A percentile compares a stretch with the other conserved stretches of the same genome.
Evolutionary conservation across 2,888 invertebrate genomes (phyloP).

Genomic region (Polydrusus tereticollis): DNA sequence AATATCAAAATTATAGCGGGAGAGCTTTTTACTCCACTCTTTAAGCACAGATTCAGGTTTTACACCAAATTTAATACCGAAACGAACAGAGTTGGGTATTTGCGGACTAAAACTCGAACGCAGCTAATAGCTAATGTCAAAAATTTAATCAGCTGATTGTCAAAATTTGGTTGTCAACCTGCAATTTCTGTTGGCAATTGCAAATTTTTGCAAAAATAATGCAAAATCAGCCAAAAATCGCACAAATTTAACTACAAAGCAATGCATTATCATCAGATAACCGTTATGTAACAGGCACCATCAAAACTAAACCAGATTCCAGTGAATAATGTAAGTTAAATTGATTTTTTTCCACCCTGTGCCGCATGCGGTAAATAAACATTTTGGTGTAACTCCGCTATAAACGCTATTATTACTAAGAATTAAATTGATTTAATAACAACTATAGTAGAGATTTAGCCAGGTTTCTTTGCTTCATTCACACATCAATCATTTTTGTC

Average conservation of each 20-base stretch:
- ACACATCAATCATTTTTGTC: background rate
- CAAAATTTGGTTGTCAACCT: constrained; percentile 9
- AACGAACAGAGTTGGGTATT: no score
- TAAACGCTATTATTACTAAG: no score
- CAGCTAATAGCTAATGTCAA: no score
- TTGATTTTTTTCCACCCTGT: background rate
- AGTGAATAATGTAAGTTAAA: constrained; percentile 21
- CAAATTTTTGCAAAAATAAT: constrained; percentile 22
- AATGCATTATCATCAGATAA: constrained; percentile 5
- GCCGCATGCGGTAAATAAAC: background rate
- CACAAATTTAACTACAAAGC: constrained; percentile 16
- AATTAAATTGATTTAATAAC: no score
- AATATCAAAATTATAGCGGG: no score
- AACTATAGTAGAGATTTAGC: no score
- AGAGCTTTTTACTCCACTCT: no score
- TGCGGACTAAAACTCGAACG: no score
- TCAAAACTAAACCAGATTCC: constrained; percentile 20
- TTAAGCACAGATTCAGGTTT: no score
- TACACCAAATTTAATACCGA: no score
- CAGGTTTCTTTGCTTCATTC: no score
- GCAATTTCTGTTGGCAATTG: background rate
- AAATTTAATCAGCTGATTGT: constrained; percentile 23
- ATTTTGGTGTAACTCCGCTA: background rate
- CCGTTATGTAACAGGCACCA: constrained; percentile 14
- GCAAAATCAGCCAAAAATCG: constrained; percentile 14